A percentile compares a stretch with the other conserved stretches of the same genome.
phyloP scores from a whole-genome alignment of 1,140 invertebrate species.

The Psix sp. region DNA sequence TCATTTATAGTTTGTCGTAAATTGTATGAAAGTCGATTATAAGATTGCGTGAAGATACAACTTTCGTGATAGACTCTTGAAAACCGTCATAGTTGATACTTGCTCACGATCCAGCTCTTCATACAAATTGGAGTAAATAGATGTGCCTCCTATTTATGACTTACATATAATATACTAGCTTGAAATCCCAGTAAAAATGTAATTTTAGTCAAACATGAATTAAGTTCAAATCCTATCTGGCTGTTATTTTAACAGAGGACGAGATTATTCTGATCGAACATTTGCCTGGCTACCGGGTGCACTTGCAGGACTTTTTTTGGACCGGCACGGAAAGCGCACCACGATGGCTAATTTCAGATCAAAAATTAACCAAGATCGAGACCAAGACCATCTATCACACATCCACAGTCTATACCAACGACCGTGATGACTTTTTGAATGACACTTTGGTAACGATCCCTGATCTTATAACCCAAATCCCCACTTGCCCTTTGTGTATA shows the following conservation, averaged over 20 bases:
- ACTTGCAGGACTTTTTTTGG: conserved; percentile 90
- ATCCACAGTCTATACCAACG: conserved; percentile 69
- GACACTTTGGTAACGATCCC: conserved; percentile 45
- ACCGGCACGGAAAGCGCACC: conserved; percentile 87
- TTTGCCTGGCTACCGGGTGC: conserved; percentile 79
- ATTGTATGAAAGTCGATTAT: conserved; percentile 61
- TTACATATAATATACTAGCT: no score
- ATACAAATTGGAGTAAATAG: no score
- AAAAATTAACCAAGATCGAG: conserved; percentile 71
- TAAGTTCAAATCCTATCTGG: no score
- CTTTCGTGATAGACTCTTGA: conserved; percentile 41
- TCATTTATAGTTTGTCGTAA: no score
- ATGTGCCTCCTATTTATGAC: no score
- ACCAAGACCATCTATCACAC: conserved; percentile 70
- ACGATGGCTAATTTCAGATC: conserved; percentile 71
- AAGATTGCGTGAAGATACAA: conserved; percentile 65
- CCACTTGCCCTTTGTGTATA: conserved; percentile 67
- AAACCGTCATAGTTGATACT: conserved; percentile 36
- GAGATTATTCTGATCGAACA: conserved; percentile 75
- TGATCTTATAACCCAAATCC: conserved; percentile 10
- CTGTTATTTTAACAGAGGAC: no score
- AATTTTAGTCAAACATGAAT: no score
- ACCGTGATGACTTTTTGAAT: conserved; percentile 4
- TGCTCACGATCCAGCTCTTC: conserved; percentile 20
- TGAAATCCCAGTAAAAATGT: no score